A percentile compares a stretch with the other conserved stretches of the same genome.
Conservation (phyloP, 2,888 invertebrate genomes). For the Lymantria monacha region DNA sequence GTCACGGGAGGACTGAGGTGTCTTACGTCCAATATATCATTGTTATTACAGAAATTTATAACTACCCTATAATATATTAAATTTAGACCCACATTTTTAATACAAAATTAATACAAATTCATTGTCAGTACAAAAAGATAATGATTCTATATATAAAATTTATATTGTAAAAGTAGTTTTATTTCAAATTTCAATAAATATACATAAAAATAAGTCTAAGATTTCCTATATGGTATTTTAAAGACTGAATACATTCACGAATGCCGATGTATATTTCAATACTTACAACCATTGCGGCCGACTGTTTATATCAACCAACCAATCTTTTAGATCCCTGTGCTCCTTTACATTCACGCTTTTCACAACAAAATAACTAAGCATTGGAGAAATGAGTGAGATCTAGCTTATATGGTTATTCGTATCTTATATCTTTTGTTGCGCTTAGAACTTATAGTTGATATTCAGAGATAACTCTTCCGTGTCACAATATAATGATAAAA, state of each 20-base stretch:
- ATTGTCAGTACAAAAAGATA: no score
- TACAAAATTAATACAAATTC: no score
- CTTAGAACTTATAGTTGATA: constrained; percentile 50
- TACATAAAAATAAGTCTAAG: no score
- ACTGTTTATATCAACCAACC: constrained; percentile 45
- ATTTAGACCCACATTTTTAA: no score
- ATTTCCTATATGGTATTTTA: no score
- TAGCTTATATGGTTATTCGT: constrained; percentile 15
- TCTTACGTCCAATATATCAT: no score
- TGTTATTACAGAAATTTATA: no score
- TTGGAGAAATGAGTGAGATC: constrained; percentile 13
- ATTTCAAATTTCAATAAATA: no score
- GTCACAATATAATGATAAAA: constrained; percentile 28
- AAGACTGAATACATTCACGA: constrained; percentile 38
- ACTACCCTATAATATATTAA: no score
- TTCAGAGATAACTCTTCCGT: constrained; percentile 41
- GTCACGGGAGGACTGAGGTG: no score
- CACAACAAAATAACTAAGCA: constrained; percentile 3
- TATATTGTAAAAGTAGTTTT: no score
- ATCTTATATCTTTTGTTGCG: constrained; percentile 25
- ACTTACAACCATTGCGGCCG: constrained; percentile 41
- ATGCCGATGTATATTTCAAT: constrained; percentile 53
- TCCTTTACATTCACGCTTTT: constrained; percentile 6
- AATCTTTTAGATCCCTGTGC: constrained; percentile 16
- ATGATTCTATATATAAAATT: no score